Conservation (phyloP, 2,797 vertebrate genomes). For the Champsocephalus gunnari region DNA sequence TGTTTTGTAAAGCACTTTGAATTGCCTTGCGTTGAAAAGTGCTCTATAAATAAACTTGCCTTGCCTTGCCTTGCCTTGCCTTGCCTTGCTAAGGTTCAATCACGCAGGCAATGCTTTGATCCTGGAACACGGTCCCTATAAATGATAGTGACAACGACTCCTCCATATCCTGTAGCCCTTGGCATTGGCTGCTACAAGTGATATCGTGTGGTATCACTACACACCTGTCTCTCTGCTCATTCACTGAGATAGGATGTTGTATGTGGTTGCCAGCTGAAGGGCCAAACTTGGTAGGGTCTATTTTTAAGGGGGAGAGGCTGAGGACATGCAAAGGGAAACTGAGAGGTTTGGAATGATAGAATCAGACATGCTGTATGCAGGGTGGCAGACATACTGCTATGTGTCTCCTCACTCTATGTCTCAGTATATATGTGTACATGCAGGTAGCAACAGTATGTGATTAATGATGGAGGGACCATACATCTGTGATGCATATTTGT, state of each 20-base stretch:
- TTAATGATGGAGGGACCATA: background rate
- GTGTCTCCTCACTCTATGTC: background rate
- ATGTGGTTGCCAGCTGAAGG: constrained; percentile 24
- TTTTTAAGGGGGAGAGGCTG: constrained; percentile 52
- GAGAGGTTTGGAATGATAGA: constrained; percentile 41
- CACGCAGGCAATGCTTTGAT: constrained; percentile 74
- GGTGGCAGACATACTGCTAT: background rate
- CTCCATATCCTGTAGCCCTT: constrained; percentile 16
- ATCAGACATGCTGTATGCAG: constrained; percentile 17
- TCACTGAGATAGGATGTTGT: constrained; percentile 68
- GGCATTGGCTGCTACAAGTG: constrained; percentile 59
- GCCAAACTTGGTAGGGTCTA: constrained; percentile 73
- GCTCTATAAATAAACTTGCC: too few species aligned
- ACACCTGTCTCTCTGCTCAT: constrained; percentile 66
- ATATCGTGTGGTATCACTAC: constrained; percentile 13
- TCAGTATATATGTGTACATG: background rate
- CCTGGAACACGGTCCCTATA: constrained; percentile 42
- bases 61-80: background rate
- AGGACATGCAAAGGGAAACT: constrained; percentile 27
- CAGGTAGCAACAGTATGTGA: background rate
- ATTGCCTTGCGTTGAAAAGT: too few species aligned
- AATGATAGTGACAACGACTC: constrained; percentile 62
- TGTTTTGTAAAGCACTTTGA: too few species aligned
- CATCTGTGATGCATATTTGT: background rate
- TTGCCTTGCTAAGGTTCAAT: constrained; percentile 37